phyloP scores from a whole-genome alignment of 2,113 vertebrate species.

The Ginglymostoma cirratum region DNA sequence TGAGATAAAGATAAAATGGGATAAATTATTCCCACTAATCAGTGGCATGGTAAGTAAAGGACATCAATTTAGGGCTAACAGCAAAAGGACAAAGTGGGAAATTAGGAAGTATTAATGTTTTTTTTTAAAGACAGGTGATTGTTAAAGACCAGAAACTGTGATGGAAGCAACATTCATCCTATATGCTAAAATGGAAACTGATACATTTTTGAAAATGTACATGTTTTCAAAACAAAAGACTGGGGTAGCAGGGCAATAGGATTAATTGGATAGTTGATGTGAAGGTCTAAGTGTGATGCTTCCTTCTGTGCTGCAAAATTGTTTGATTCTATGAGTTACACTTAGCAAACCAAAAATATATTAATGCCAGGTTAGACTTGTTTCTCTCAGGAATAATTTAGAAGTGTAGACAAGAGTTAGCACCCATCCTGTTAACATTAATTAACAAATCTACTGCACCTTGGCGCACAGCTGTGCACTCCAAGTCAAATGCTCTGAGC shows the following conservation, averaged over 20 bases:
- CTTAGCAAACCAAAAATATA: conserved; percentile 14
- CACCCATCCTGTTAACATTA: conserved; percentile 33
- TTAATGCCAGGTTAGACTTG: conserved; percentile 14
- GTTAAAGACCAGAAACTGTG: background rate
- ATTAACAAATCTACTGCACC: conserved; percentile 32
- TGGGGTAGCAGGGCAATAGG: background rate
- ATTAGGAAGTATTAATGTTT: background rate
- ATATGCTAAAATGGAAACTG: background rate
- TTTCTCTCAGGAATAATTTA: conserved; percentile 25
- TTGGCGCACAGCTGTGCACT: conserved; percentile 1
- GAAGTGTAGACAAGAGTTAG: conserved; percentile 22
- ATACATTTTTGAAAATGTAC: background rate
- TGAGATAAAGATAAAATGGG: background rate
- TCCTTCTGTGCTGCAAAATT: background rate
- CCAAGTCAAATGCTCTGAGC: background rate
- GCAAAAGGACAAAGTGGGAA: background rate
- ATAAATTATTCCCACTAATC: background rate
- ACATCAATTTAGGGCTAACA: background rate
- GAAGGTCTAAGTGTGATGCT: background rate
- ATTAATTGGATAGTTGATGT: background rate
- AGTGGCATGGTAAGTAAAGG: background rate
- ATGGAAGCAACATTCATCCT: background rate
- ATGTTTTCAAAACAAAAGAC: background rate
- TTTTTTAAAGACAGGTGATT: background rate
- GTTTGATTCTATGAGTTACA: conserved; percentile 7